Conservation (phyloP, 2,797 vertebrate genomes). For the Bryconaethiops microstoma region DNA sequence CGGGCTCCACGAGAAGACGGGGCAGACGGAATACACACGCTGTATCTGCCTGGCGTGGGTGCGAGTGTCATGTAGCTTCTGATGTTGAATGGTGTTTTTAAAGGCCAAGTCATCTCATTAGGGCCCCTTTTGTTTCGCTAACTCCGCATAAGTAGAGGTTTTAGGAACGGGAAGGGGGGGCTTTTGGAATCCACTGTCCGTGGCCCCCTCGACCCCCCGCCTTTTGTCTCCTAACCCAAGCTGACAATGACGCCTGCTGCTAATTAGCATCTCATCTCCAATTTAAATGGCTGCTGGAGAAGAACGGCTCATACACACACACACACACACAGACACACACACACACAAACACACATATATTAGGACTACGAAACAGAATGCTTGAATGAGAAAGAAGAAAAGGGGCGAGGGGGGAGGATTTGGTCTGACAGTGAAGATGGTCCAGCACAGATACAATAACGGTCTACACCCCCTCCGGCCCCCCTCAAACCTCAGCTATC, state of each 20-base stretch:
- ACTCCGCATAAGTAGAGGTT: slow-evolving; percentile 46
- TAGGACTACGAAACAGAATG: slow-evolving; percentile 31
- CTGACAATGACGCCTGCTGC: slow-evolving; percentile 57
- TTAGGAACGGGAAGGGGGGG: slow-evolving; percentile 32
- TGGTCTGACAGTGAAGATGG: slow-evolving; percentile 44
- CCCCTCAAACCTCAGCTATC: too few relatives aligned
- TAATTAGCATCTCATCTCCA: slow-evolving; percentile 65
- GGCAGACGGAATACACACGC: slow-evolving; percentile 9
- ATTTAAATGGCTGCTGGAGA: slow-evolving; percentile 56
- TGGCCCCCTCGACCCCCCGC: background rate
- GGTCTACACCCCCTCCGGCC: slow-evolving; percentile 25
- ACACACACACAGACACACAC: slow-evolving; percentile 40
- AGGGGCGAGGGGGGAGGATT: slow-evolving; percentile 19
- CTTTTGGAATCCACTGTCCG: slow-evolving; percentile 54
- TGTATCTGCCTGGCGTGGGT: background rate
- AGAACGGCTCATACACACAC: slow-evolving; percentile 42
- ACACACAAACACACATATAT: slow-evolving; percentile 30
- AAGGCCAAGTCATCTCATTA: slow-evolving; percentile 48
- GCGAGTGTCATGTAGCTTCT: slow-evolving; percentile 14
- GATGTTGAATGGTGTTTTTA: slow-evolving; percentile 33
- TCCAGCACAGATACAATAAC: slow-evolving; percentile 45
- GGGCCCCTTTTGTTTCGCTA: slow-evolving; percentile 50
- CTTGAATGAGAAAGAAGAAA: slow-evolving; percentile 44
- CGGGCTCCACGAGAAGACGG: background rate
- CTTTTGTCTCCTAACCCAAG: slow-evolving; percentile 53